phyloP scores from a whole-genome alignment of 2,797 vertebrate species.

The Sebastes diploproa region DNA sequence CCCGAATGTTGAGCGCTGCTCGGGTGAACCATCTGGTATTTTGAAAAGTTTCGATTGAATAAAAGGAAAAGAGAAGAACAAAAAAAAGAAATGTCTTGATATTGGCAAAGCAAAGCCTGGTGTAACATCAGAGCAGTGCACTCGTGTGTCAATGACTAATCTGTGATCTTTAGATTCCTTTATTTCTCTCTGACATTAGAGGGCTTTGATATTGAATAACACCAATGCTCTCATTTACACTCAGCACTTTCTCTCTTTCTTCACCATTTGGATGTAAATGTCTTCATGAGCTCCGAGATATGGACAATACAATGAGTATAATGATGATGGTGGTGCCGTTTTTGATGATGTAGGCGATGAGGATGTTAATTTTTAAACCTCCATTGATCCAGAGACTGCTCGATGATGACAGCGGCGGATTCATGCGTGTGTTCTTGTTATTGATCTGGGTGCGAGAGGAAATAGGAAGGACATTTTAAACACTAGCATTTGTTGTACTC shows the following conservation, averaged over 20 bases:
- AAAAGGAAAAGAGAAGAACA: not conserved
- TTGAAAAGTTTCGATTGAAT: slow-evolving; percentile 12
- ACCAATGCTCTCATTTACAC: not conserved
- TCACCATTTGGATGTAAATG: not conserved
- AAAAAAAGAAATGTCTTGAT: not conserved
- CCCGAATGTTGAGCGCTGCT: slow-evolving; percentile 15
- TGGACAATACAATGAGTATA: not conserved
- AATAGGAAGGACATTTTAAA: slow-evolving; percentile 49
- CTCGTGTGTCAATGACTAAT: not conserved
- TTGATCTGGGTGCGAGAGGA: slow-evolving; percentile 24
- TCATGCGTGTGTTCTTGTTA: not conserved
- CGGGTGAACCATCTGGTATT: slow-evolving; percentile 30
- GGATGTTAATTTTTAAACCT: slow-evolving; percentile 26
- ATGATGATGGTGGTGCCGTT: not conserved
- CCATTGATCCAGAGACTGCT: slow-evolving; percentile 34
- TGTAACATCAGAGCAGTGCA: not conserved
- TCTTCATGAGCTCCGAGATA: not conserved
- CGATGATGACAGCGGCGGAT: slow-evolving; percentile 13
- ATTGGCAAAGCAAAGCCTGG: not conserved
- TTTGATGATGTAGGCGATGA: slow-evolving; percentile 13
- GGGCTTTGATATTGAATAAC: not conserved
- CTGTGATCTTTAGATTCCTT: slow-evolving; percentile 3
- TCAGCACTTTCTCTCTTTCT: not conserved
- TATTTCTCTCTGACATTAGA: not conserved
- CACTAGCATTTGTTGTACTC: slow-evolving; percentile 15